These are phyloP conservation scores for Thunnus albacares DNA, from an alignment of 2,797 vertebrate genomes.

Conservation along the genomic window DNA sequence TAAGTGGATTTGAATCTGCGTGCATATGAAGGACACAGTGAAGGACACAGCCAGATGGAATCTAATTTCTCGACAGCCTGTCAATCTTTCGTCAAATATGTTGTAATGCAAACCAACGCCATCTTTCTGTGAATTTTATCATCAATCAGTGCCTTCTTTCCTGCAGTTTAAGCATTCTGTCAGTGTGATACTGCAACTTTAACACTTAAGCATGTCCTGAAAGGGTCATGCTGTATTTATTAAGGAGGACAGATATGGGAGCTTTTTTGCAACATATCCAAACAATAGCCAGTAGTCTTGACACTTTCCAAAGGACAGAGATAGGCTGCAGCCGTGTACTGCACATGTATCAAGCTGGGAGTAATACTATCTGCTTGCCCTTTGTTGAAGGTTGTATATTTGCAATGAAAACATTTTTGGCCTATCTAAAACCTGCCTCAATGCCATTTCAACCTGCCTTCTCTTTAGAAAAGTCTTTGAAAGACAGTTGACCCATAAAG, in stretches of 20 bases:
- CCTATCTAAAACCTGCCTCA: slow-evolving; percentile 31
- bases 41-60: slow-evolving; percentile 70
- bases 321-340: neutral
- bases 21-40: slow-evolving; percentile 68
- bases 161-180: slow-evolving; percentile 23
- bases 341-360: neutral
- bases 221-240: slow-evolving; percentile 47
- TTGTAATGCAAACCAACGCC: slow-evolving; percentile 57
- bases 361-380: slow-evolving; percentile 48
- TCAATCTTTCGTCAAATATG: slow-evolving; percentile 69
- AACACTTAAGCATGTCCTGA: slow-evolving; percentile 38
- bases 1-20: slow-evolving; percentile 74
- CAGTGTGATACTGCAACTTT: slow-evolving; percentile 39
- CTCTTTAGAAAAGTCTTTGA: slow-evolving; percentile 37
- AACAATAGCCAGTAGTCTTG: slow-evolving; percentile 22
- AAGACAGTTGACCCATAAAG: slow-evolving; percentile 66
- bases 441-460: slow-evolving; percentile 50
- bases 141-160: slow-evolving; percentile 61
- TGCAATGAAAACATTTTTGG: slow-evolving; percentile 33
- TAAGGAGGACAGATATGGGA: slow-evolving; percentile 2
- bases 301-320: slow-evolving; percentile 28
- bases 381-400: slow-evolving; percentile 59
- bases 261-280: slow-evolving; percentile 31
- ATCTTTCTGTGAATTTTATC: slow-evolving; percentile 60
- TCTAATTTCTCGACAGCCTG: slow-evolving; percentile 73